Base-by-base conservation (phyloP, 1,140 invertebrate genomes). In the Monomorium pharaonis region DNA sequence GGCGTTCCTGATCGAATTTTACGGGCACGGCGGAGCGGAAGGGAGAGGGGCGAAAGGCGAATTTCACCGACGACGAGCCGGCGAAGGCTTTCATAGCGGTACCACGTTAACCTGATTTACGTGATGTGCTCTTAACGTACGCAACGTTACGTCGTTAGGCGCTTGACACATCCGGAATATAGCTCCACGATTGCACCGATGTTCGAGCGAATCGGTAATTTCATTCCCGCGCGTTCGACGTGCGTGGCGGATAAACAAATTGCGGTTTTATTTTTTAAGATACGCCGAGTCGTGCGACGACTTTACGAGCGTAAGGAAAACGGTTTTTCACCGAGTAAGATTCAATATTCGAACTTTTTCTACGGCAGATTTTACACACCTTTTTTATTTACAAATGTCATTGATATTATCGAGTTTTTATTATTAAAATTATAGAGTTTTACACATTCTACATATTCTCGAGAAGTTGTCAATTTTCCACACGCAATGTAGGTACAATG, bases 101-200 rank as follows among this genome's bases (percentile, higher is more conserved):
- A 63, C 62, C 69, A 72, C 80, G 88, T 90, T 90, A 90, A 89
- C 88, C 85, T 84, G 74, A 84, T 90, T 90, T 90, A 74, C 80
- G 54, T 77, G 85, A 90, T 90, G 89, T 75, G 85, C 88, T 83
- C 69, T 67, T 80, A 90, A 90, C 67, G 67, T 89, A 90, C 88
- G 85, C 91, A 89, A 84, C 86, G 86, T 93, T 93, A 92, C 86
- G 83, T 92, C 87, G 88, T 92, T 92, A 90, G 81, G 54, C 69
- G 62, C 69, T 87, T 60, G 89, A 90, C 88, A 85, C 86, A 70
- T 47, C 62, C 80, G 47, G 70, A 85, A 80, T 87, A 86, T 81
- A 84, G 83, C 69, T 85, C 30, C 30, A 60, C 63, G 65, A 51
- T 72, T 12, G 16, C 69, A 44, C 63, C 56, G 65, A 9, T 56